These are phyloP conservation scores for Chloropsis hardwickii DNA, from an alignment of 2,113 vertebrate species.

Conservation along the genomic window DNA sequence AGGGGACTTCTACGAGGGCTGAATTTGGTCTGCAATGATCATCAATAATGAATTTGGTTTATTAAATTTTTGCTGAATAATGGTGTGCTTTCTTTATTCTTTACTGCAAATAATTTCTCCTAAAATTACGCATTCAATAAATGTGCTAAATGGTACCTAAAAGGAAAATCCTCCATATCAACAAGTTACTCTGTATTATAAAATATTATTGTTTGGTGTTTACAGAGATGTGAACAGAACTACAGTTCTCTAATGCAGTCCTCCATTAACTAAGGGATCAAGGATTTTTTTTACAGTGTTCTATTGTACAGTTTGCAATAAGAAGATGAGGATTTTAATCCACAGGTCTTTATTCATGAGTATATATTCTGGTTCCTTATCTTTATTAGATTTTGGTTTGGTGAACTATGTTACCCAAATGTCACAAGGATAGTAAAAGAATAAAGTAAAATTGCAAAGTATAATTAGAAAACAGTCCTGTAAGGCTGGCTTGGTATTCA, in stretches of 20 bases:
- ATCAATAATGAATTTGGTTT: not conserved
- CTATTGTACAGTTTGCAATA: not conserved
- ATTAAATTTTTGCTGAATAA: not conserved
- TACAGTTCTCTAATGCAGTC: not conserved
- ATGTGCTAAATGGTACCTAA: not conserved
- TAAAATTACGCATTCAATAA: not conserved
- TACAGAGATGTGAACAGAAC: not conserved
- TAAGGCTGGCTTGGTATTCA: not conserved
- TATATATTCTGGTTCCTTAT: not conserved
- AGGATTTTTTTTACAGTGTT: not conserved
- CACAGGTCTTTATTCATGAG: not conserved
- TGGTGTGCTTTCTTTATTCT: not conserved
- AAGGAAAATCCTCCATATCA: not conserved
- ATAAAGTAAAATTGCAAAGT: not conserved
- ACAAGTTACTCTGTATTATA: not conserved
- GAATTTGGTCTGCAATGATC: not conserved
- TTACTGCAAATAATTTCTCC: not conserved
- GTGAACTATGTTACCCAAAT: not conserved
- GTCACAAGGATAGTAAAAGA: not conserved
- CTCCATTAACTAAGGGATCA: not conserved
- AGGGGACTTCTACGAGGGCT: not conserved
- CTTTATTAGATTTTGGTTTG: not conserved
- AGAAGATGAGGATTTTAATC: not conserved
- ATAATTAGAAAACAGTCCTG: not conserved
- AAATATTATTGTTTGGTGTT: not conserved